phyloP scores from a whole-genome alignment of 2,113 vertebrate genomes.

The Sander vitreus region DNA sequence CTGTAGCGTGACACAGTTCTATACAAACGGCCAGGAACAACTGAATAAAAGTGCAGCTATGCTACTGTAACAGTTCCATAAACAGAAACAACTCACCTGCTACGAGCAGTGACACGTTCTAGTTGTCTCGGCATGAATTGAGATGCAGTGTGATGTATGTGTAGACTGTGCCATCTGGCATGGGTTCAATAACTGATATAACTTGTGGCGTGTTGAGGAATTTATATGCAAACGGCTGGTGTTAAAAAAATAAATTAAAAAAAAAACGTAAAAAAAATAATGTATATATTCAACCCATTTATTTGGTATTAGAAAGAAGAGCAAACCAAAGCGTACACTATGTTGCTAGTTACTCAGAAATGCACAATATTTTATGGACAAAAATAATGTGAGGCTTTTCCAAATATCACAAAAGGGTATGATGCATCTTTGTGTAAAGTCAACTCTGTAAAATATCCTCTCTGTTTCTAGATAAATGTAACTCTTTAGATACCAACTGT shows the following conservation, averaged over 20 bases:
- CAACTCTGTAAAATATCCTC: slow-evolving; percentile 23
- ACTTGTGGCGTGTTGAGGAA: background rate
- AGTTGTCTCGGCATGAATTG: slow-evolving; percentile 38
- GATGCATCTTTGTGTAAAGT: slow-evolving; percentile 26
- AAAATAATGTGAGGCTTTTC: slow-evolving; percentile 41
- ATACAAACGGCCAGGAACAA: slow-evolving; percentile 14
- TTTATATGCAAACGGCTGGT: background rate
- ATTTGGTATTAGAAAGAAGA: slow-evolving; percentile 75
- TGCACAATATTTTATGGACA: slow-evolving; percentile 24
- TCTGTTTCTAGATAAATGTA: slow-evolving; percentile 11
- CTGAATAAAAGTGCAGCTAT: slow-evolving; percentile 20
- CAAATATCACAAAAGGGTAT: slow-evolving; percentile 22
- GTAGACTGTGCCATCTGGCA: slow-evolving; percentile 15
- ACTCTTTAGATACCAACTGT: slow-evolving; percentile 35
- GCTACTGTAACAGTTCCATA: slow-evolving; percentile 36
- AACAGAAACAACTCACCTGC: slow-evolving; percentile 77
- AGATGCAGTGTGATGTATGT: slow-evolving; percentile 29
- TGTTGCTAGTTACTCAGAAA: slow-evolving; percentile 36
- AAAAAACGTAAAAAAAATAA: background rate
- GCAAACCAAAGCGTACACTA: slow-evolving; percentile 58
- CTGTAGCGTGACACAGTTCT: slow-evolving; percentile 4
- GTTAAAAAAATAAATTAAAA: slow-evolving; percentile 2
- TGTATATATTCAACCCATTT: slow-evolving; percentile 62
- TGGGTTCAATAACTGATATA: slow-evolving; percentile 12
- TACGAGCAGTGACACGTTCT: slow-evolving; percentile 24